Evolutionary conservation across 2,888 invertebrate species (phyloP).

Genomic region (Dione vanillae): DNA sequence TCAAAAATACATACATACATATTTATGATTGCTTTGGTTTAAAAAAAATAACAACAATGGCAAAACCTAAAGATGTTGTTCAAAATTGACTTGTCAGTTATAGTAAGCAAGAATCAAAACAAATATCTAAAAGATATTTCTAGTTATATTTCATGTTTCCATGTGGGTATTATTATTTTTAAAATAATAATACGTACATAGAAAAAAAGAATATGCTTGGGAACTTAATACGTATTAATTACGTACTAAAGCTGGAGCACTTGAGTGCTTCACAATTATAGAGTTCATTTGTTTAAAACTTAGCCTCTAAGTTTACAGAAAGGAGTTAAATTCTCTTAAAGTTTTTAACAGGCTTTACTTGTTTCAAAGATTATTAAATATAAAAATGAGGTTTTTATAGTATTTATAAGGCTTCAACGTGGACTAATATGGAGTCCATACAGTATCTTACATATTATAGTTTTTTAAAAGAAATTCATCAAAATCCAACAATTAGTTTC

Average conservation of each 20-base stretch:
- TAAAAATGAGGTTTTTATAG: neutral
- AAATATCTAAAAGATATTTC: no score
- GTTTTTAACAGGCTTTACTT: conserved; percentile 15
- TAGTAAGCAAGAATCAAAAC: no score
- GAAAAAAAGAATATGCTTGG: neutral
- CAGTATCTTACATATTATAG: no score
- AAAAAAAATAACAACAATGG: no score
- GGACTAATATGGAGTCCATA: neutral
- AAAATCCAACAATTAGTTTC: no score
- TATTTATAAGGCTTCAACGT: neutral
- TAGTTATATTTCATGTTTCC: no score
- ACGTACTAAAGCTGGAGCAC: neutral
- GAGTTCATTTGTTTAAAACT: conserved; percentile 21
- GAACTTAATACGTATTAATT: conserved; percentile 12
- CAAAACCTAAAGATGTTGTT: no score
- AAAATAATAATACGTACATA: neutral
- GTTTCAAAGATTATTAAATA: conserved; percentile 14
- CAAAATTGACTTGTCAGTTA: no score
- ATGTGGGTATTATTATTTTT: no score
- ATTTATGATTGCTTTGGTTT: no score
- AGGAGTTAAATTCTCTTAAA: conserved; percentile 10
- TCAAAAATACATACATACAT: no score
- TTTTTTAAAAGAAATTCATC: no score
- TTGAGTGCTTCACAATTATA: conserved; percentile 19
- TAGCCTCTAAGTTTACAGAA: conserved; percentile 5